A percentile compares a stretch with the other conserved stretches of the same genome.
Evolutionary conservation across 2,113 vertebrate species (phyloP).

Genomic region (Delphinapterus leucas): DNA sequence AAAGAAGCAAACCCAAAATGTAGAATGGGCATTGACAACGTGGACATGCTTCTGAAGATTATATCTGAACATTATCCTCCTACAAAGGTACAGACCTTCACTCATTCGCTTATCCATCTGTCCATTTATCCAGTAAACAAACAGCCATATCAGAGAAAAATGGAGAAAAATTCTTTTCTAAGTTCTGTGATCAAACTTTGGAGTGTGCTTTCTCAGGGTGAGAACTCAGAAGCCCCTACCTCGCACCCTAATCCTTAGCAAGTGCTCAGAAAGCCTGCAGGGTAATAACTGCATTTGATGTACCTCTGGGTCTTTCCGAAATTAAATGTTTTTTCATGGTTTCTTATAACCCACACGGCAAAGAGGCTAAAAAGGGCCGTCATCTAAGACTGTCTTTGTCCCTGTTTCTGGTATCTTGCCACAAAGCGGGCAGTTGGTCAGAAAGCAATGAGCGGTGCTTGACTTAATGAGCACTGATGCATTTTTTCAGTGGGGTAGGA

Average conservation of each 20-base stretch:
- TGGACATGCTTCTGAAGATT: background rate
- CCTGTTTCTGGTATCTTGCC: background rate
- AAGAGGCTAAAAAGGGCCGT: background rate
- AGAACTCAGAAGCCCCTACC: background rate
- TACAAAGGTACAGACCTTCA: background rate
- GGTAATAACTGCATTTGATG: too few relatives aligned
- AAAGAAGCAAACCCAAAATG: background rate
- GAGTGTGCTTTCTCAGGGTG: accelerated
- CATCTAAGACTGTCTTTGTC: background rate
- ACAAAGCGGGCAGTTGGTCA: conserved; percentile 41
- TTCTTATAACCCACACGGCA: background rate
- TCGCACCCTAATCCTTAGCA: background rate
- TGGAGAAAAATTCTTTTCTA: background rate
- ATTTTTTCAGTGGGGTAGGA: background rate
- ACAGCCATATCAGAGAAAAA: background rate
- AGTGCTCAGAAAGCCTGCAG: background rate
- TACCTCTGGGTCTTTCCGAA: background rate
- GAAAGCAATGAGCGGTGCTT: conserved; percentile 25
- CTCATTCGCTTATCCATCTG: background rate
- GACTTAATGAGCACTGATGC: background rate
- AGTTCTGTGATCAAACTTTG: background rate
- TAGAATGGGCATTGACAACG: background rate
- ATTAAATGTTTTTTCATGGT: background rate
- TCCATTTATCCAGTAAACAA: background rate
- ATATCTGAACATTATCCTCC: accelerated